Evolutionary conservation across 2,888 invertebrate species (phyloP).

Genomic region (Scaptomyza tumidula): DNA sequence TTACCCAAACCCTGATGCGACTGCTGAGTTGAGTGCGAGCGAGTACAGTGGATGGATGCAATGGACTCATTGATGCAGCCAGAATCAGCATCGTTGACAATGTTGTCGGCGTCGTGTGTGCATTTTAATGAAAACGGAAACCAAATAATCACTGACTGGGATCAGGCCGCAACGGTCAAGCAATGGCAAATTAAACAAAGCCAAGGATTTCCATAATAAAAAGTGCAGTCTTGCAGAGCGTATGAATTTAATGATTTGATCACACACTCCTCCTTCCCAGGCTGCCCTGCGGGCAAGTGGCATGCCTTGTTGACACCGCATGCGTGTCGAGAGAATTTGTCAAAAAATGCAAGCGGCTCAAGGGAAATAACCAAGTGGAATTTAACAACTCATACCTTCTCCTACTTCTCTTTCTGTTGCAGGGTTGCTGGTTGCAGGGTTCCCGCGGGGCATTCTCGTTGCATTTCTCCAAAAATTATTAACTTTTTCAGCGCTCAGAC

Average conservation of each 20-base stretch:
- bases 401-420: not conserved
- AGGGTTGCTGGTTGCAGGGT: slow-evolving; percentile 4
- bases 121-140: slow-evolving; percentile 78
- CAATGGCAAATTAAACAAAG: slow-evolving; percentile 63
- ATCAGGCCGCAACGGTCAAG: slow-evolving; percentile 66
- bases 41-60: slow-evolving; percentile 31
- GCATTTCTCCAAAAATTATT: slow-evolving; percentile 65
- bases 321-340: slow-evolving; percentile 79
- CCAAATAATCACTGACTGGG: slow-evolving; percentile 72
- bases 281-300: slow-evolving; percentile 35
- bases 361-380: slow-evolving; percentile 74
- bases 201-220: slow-evolving; percentile 61
- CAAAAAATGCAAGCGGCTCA: slow-evolving; percentile 77
- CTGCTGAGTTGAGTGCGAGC: not conserved
- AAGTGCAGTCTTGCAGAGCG: slow-evolving; percentile 80
- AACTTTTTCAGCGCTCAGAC: slow-evolving; percentile 53
- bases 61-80: slow-evolving; percentile 55
- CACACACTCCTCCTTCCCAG: slow-evolving; percentile 49
- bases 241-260: slow-evolving; percentile 84
- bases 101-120: slow-evolving; percentile 45
- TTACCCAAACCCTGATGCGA: slow-evolving; percentile 51
- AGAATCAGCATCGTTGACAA: slow-evolving; percentile 31
- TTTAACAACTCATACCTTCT: slow-evolving; percentile 21
- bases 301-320: slow-evolving; percentile 80
- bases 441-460: slow-evolving; percentile 38